These are phyloP conservation scores for Brachyhypopomus occidentalis DNA, from an alignment of 2,113 vertebrate genomes.

Conservation along the genomic window DNA sequence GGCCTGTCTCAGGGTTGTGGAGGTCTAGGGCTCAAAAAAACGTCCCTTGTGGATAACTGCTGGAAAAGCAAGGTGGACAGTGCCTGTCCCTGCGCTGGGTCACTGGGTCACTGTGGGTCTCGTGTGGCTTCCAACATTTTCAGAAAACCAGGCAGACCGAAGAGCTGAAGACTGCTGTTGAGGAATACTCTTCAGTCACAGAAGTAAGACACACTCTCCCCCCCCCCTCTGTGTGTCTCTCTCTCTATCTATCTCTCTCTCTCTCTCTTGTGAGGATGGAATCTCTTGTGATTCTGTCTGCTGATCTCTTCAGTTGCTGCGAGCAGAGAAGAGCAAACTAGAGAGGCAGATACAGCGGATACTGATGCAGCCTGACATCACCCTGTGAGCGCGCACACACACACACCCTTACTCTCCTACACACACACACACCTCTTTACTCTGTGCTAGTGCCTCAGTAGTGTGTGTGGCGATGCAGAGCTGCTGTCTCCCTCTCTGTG, in stretches of 20 bases:
- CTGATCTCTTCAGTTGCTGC: constrained; percentile 66
- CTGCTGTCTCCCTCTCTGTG: constrained; percentile 67
- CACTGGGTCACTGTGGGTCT: background rate
- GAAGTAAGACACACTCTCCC: constrained; percentile 74
- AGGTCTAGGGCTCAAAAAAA: too few relatives aligned
- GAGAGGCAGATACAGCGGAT: constrained; percentile 79
- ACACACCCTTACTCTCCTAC: background rate
- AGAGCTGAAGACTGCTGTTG: constrained; percentile 79
- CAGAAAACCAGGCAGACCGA: constrained; percentile 82
- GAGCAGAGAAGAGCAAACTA: constrained; percentile 82
- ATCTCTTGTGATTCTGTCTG: too few relatives aligned
- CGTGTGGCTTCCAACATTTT: constrained; percentile 21
- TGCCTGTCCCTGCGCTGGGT: background rate
- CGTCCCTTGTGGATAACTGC: too few relatives aligned
- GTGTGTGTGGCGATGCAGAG: constrained; percentile 55
- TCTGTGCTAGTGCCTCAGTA: too few relatives aligned
- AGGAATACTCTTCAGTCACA: constrained; percentile 80
- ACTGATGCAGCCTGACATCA: constrained; percentile 82
- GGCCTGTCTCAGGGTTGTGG: too few relatives aligned
- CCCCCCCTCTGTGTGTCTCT: background rate
- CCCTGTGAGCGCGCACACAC: constrained; percentile 70
- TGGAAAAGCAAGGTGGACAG: too few relatives aligned
- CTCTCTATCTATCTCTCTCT: background rate
- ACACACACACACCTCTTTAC: too few relatives aligned
- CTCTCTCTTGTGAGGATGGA: background rate